Conservation (phyloP, 2,113 vertebrate species). For the Chaetodon trifascialis region DNA sequence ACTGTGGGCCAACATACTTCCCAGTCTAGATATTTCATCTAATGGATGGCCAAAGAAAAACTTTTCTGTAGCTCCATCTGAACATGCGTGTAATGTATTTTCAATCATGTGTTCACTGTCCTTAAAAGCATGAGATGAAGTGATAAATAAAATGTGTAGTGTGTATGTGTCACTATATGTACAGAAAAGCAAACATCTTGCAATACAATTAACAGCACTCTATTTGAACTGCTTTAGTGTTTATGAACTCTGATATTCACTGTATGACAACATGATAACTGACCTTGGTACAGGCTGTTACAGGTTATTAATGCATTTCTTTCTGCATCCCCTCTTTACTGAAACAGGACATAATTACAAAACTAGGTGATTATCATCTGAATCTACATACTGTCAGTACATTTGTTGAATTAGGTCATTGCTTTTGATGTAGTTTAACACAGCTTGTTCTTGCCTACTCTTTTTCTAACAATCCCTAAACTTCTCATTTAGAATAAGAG, state of each 20-base stretch:
- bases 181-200: neutral
- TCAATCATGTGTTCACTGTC: neutral
- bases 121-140: neutral
- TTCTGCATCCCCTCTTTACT: too few species aligned
- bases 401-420: neutral
- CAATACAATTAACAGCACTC: neutral
- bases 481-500: neutral
- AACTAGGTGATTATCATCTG: neutral
- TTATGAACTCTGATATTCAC: too few species aligned
- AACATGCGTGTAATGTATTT: neutral
- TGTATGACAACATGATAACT: neutral
- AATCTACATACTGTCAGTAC: neutral
- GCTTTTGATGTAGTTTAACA: neutral
- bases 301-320: too few species aligned
- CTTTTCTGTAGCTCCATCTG: neutral
- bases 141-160: neutral
- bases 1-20: too few species aligned
- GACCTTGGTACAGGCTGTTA: neutral
- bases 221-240: neutral
- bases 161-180: neutral
- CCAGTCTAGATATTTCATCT: neutral
- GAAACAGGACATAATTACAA: neutral
- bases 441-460: neutral
- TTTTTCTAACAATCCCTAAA: neutral
- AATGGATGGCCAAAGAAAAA: neutral